Percentiles rank a stretch among this genome's conserved stretches.
These are phyloP conservation scores for Hydrotaea diabolus DNA, from an alignment of 2,888 invertebrate species.

Conservation along the genomic window DNA sequence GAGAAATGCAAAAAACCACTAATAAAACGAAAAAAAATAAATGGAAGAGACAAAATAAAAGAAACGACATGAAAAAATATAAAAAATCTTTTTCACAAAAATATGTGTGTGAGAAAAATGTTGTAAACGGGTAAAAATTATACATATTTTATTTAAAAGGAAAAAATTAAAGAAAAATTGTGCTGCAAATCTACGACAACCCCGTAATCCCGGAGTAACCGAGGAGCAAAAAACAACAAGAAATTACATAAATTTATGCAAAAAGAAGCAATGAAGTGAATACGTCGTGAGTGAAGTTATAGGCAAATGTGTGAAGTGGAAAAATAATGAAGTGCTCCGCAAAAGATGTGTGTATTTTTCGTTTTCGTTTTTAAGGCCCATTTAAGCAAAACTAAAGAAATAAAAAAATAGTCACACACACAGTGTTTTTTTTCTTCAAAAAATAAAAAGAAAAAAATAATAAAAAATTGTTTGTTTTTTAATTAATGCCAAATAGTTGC, in stretches of 20 bases:
- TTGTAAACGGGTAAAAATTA: conserved; percentile 64
- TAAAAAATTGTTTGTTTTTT: background rate
- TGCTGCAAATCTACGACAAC: background rate
- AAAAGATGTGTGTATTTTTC: conserved; percentile 7
- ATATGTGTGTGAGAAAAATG: conserved; percentile 57
- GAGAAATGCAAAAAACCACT: conserved; percentile 66
- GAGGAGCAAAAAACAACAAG: background rate
- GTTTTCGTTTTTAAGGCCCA: background rate
- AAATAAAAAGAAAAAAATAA: background rate
- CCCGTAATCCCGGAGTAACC: background rate
- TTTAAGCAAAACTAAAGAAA: background rate
- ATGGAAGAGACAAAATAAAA: conserved; percentile 66
- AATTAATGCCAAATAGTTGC: background rate
- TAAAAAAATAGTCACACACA: background rate
- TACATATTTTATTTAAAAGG: conserved; percentile 53
- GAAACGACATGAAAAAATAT: conserved; percentile 62
- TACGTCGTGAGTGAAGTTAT: background rate
- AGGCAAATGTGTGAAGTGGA: background rate
- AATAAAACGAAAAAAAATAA: conserved; percentile 64
- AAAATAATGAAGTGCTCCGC: background rate
- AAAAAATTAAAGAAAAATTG: conserved; percentile 35
- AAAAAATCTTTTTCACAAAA: conserved; percentile 51
- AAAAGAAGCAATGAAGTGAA: conserved; percentile 4
- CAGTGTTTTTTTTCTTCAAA: background rate
- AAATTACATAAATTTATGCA: conserved; percentile 11